A percentile compares a stretch with the other conserved stretches of the same genome.
These are phyloP conservation scores for Rhinoderma darwinii DNA, from an alignment of 2,113 vertebrate genomes.

Conservation along the genomic window DNA sequence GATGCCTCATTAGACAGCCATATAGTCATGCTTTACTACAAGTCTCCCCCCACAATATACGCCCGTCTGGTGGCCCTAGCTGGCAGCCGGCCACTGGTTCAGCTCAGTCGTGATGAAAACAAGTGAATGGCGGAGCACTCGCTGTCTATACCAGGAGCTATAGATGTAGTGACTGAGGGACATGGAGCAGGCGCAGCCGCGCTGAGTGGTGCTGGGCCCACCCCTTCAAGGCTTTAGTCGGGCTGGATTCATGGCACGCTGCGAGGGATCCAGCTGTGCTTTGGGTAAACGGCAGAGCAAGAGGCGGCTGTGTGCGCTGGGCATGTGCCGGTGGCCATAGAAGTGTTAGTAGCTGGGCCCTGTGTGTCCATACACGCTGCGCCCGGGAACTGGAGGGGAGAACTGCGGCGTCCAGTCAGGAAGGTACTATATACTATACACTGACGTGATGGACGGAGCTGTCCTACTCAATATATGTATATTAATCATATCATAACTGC, in stretches of 20 bases:
- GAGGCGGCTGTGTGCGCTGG: not conserved
- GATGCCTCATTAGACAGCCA: too few species aligned
- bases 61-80: too few species aligned
- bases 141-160: not conserved
- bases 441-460: not conserved
- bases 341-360: not conserved
- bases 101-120: too few species aligned
- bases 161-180: too few species aligned
- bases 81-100: too few species aligned
- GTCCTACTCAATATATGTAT: too few species aligned
- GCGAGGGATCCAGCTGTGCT: not conserved
- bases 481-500: too few species aligned
- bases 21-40: too few species aligned
- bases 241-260: slow-evolving; percentile 7
- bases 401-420: slow-evolving; percentile 18
- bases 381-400: not conserved
- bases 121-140: too few species aligned
- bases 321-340: not conserved
- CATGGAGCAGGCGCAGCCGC: not conserved
- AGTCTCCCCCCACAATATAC: too few species aligned
- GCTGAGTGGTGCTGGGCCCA: slow-evolving; percentile 23
- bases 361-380: not conserved
- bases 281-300: not conserved
- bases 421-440: not conserved
- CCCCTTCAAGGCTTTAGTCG: slow-evolving; percentile 10